These are phyloP conservation scores for Arctopsyche grandis DNA, from an alignment of 1,140 invertebrate species.

Conservation along the genomic window DNA sequence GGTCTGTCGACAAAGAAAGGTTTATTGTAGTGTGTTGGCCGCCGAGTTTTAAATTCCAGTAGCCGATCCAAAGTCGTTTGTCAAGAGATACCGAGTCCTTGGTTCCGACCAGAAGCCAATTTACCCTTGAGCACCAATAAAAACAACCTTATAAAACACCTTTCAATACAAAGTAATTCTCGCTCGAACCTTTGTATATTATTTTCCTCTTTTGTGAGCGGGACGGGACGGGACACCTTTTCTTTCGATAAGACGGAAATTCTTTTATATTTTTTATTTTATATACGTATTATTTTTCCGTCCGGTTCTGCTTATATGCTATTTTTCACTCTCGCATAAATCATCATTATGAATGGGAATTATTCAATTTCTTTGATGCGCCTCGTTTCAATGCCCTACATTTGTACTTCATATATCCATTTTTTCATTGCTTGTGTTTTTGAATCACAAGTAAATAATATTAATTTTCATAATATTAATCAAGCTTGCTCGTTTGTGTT, in stretches of 20 bases:
- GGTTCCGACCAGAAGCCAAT: not conserved
- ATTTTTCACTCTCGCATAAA: no score
- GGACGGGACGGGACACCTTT: no score
- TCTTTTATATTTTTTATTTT: not conserved
- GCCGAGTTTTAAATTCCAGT: slow-evolving; percentile 4
- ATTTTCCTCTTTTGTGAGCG: not conserved
- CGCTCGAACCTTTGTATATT: not conserved
- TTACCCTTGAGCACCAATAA: slow-evolving; percentile 5
- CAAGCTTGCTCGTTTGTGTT: no score
- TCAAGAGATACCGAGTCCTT: not conserved
- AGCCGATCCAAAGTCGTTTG: slow-evolving; percentile 17
- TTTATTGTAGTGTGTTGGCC: slow-evolving; percentile 3
- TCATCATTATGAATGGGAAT: no score
- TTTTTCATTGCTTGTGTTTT: no score
- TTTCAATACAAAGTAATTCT: not conserved
- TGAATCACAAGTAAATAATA: no score
- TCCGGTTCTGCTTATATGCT: no score
- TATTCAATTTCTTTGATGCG: no score
- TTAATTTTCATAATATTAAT: no score
- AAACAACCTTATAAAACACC: slow-evolving; percentile 5
- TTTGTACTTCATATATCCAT: no score
- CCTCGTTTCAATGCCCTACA: no score
- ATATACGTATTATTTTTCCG: no score
- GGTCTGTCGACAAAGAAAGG: not conserved
- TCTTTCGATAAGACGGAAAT: not conserved